phyloP scores from a whole-genome alignment of 2,888 invertebrate species.

The Meloe dianella region DNA sequence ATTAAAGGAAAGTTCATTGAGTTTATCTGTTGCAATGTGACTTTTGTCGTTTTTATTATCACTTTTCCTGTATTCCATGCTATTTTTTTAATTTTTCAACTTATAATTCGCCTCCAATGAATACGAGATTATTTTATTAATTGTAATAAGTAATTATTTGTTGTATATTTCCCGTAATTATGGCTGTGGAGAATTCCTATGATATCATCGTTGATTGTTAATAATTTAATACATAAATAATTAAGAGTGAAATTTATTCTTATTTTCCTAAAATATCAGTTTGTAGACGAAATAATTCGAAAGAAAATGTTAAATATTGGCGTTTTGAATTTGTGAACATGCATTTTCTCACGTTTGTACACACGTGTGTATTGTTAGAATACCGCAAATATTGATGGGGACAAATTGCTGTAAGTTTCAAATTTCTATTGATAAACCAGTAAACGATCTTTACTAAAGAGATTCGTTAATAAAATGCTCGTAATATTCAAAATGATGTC shows the following conservation, averaged over 20 bases:
- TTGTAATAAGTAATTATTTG: neutral
- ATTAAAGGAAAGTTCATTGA: constrained; percentile 1
- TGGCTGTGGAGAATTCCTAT: neutral
- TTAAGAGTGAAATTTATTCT: neutral
- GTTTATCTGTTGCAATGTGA: neutral
- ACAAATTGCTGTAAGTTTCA: neutral
- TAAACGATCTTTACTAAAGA: too few species aligned
- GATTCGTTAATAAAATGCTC: too few species aligned
- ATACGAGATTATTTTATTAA: neutral
- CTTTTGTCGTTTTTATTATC: neutral
- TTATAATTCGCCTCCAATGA: neutral
- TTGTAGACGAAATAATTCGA: neutral
- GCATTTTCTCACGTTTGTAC: neutral
- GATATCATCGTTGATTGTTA: neutral
- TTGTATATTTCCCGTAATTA: neutral
- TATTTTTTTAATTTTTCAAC: neutral
- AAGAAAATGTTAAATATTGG: neutral
- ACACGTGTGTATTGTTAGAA: neutral
- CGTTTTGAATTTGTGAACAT: neutral
- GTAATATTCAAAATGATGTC: too few species aligned
- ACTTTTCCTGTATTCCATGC: neutral
- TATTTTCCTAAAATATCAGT: neutral
- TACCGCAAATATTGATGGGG: neutral
- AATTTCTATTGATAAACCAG: neutral
- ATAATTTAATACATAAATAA: neutral